phyloP scores from a whole-genome alignment of 1,140 invertebrate genomes.

The Mercenaria mercenaria region DNA sequence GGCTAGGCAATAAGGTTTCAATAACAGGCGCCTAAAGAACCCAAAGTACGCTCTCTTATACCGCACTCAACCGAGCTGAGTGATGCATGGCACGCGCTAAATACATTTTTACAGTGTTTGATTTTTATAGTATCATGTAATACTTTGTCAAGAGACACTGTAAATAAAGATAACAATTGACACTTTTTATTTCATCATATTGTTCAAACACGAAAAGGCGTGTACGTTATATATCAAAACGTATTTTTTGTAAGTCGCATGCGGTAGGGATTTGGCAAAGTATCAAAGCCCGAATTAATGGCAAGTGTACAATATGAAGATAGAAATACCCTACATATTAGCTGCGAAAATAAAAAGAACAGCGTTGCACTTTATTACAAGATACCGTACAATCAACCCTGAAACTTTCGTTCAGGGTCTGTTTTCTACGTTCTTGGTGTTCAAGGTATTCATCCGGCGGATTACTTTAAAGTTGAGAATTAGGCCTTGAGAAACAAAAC shows the following conservation, averaged over 20 bases:
- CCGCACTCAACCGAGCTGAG: neutral
- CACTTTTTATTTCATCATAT: neutral
- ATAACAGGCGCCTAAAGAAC: neutral
- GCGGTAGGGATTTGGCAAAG: too few species aligned
- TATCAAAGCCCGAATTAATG: too few species aligned
- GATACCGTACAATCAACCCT: too few species aligned
- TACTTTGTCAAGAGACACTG: neutral
- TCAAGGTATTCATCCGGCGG: too few species aligned
- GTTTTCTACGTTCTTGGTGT: too few species aligned
- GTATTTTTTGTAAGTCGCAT: neutral
- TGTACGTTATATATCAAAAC: neutral
- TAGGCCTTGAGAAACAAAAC: too few species aligned
- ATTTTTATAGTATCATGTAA: neutral
- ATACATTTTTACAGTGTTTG: neutral
- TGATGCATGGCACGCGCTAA: constrained; percentile 21
- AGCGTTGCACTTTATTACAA: too few species aligned
- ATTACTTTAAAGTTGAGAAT: too few species aligned
- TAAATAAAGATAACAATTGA: neutral
- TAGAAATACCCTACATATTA: too few species aligned
- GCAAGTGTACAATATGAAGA: too few species aligned
- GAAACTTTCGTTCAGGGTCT: too few species aligned
- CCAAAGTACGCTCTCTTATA: neutral
- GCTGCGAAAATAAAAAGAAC: too few species aligned
- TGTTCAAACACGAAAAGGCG: neutral
- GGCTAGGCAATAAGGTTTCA: neutral